Conservation (phyloP, 2,113 vertebrate species). For the Myiopsitta monachus region DNA sequence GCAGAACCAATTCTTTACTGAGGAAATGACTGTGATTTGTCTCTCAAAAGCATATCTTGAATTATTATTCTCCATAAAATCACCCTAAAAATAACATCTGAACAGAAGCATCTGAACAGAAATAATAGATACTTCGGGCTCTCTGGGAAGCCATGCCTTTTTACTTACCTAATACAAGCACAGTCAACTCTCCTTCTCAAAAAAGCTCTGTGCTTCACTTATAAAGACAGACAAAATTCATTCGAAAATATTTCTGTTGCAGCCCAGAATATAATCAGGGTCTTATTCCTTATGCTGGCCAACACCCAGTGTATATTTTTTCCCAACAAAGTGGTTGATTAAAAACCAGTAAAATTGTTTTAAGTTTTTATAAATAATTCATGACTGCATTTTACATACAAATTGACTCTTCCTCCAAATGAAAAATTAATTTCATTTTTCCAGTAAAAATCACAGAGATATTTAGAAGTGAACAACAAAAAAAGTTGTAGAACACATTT, state of each 20-base stretch:
- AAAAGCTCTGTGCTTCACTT: neutral
- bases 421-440: neutral
- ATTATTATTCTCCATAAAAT: conserved; percentile 36
- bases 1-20: neutral
- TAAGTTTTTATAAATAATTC: conserved; percentile 39
- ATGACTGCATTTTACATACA: neutral
- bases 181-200: neutral
- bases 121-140: conserved; percentile 8
- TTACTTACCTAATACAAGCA: conserved; percentile 1
- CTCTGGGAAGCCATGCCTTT: neutral
- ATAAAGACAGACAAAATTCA: neutral
- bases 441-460: neutral
- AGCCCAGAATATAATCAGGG: neutral
- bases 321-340: neutral
- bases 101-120: neutral
- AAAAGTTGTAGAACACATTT: neutral
- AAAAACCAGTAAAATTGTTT: conserved; percentile 5
- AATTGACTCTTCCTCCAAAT: neutral
- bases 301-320: neutral
- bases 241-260: neutral
- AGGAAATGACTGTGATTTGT: conserved; percentile 15
- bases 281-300: neutral
- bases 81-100: conserved; percentile 2
- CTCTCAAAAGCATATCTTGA: conserved; percentile 36
- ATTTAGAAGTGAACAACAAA: neutral